A percentile compares a stretch with the other conserved stretches of the same genome.
Evolutionary conservation across 92 coral and sea anemone species (phyloP).

Genomic region (Porites rus): DNA sequence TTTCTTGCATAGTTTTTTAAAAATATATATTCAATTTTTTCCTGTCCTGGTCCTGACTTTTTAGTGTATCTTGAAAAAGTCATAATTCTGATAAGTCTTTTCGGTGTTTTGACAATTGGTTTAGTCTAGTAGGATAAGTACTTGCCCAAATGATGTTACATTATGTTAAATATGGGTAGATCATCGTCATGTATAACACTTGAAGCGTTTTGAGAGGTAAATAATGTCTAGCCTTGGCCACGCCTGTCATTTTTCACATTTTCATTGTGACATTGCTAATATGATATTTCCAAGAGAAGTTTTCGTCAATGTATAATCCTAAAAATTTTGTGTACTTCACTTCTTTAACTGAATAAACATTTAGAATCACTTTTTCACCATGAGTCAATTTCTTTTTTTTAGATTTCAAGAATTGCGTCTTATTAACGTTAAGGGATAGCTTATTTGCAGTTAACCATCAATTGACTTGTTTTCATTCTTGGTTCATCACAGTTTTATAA

Average conservation of each 20-base stretch:
- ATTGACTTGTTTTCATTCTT: background rate
- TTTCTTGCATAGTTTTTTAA: too few species aligned
- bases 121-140: too few species aligned
- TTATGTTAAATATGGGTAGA: too few species aligned
- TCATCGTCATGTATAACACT: background rate
- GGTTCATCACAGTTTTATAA: background rate
- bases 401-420: background rate
- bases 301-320: background rate
- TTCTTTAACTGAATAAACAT: background rate
- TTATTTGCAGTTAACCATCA: background rate
- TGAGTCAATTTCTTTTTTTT: background rate
- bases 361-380: background rate
- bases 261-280: background rate
- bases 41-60: too few species aligned
- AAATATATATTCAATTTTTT: too few species aligned
- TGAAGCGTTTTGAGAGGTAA: background rate
- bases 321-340: background rate
- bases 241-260: background rate
- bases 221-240: background rate
- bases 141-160: background rate
- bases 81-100: too few species aligned
- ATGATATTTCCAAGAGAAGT: background rate
- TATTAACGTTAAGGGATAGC: background rate
- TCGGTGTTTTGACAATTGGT: too few species aligned
- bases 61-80: too few species aligned